Conservation (phyloP, 92 coral and sea anemone genomes). For the Anthopleura xanthogrammica region DNA sequence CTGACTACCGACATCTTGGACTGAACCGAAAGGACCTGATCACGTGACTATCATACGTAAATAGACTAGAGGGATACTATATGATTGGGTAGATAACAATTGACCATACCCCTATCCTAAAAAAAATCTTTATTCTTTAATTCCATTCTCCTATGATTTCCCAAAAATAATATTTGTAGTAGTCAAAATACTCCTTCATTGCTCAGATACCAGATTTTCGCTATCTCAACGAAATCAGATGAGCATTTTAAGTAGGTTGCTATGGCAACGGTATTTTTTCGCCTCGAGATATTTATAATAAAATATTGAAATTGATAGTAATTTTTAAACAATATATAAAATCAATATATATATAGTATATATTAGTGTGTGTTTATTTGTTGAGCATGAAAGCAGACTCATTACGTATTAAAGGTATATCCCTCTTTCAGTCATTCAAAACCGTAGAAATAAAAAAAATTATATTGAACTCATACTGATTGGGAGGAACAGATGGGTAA, state of each 20-base stretch:
- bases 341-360: too few species aligned
- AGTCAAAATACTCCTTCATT: not conserved
- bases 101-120: not conserved
- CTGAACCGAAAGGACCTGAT: conserved; percentile 30
- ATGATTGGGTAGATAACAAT: not conserved
- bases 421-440: too few species aligned
- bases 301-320: not conserved
- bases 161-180: not conserved
- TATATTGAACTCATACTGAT: too few species aligned
- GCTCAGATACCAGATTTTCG: not conserved
- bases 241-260: not conserved
- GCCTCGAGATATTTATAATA: not conserved
- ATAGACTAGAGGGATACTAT: conserved; percentile 25
- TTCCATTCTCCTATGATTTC: not conserved
- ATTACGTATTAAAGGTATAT: too few species aligned
- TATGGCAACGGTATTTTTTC: not conserved
- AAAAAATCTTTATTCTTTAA: not conserved
- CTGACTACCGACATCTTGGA: conserved; percentile 50
- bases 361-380: too few species aligned
- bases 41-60: conserved; percentile 44
- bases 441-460: too few species aligned
- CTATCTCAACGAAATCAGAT: not conserved
- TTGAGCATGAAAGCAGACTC: too few species aligned
- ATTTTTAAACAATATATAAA: too few species aligned
- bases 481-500: too few species aligned